Percentiles rank a stretch among this genome's conserved stretches.
These are phyloP conservation scores for Oostethus manadensis DNA, from an alignment of 2,113 vertebrate species.

Conservation along the genomic window DNA sequence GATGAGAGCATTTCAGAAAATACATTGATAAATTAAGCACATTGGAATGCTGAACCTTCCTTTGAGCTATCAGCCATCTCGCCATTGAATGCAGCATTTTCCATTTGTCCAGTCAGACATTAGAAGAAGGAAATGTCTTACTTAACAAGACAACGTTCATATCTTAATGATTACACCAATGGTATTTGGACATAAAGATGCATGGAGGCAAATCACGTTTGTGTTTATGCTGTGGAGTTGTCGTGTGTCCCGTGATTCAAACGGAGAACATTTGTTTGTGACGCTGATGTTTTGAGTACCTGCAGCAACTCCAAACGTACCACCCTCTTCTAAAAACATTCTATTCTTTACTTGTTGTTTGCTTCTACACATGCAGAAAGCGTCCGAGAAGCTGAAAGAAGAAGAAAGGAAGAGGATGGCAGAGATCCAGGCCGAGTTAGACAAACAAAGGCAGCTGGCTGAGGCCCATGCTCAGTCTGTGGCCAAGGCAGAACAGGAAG, in stretches of 20 bases:
- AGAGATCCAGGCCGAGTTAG: conserved; percentile 89
- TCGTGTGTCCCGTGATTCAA: conserved; percentile 56
- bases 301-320: neutral
- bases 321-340: conserved; percentile 49
- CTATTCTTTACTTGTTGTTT: conserved; percentile 65
- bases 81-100: neutral
- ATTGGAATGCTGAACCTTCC: conserved; percentile 41
- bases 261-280: conserved; percentile 7
- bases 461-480: conserved; percentile 88
- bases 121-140: neutral
- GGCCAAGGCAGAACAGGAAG: conserved; percentile 84
- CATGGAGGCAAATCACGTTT: conserved; percentile 52
- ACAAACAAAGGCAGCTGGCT: conserved; percentile 89
- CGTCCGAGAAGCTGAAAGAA: conserved; percentile 87
- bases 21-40: no score
- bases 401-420: conserved; percentile 85
- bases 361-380: conserved; percentile 79
- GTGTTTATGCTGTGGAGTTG: conserved; percentile 60
- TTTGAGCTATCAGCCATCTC: conserved; percentile 11
- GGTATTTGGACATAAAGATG: conserved; percentile 19
- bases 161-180: neutral
- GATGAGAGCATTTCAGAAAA: no score
- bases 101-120: neutral
- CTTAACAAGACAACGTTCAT: neutral
- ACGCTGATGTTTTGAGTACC: neutral